Percentiles rank a stretch among this genome's conserved stretches.
These are phyloP conservation scores for Hyposoter didymator DNA, from an alignment of 2,888 invertebrate genomes.

Conservation along the genomic window DNA sequence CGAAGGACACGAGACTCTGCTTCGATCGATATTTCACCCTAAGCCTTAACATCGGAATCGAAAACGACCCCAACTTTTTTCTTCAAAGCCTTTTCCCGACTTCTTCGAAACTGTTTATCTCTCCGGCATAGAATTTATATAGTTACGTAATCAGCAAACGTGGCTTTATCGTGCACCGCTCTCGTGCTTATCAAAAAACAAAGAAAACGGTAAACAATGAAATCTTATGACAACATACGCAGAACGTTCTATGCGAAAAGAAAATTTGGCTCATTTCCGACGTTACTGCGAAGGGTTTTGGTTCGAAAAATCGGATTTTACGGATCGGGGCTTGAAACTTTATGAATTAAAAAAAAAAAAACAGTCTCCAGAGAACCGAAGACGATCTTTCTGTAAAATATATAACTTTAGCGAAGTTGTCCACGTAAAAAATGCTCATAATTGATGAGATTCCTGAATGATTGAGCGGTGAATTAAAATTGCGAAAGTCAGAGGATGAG, in stretches of 20 bases:
- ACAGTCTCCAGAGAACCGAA: background rate
- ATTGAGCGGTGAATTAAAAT: background rate
- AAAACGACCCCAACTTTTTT: no score
- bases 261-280: background rate
- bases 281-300: no score
- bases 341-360: background rate
- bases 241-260: background rate
- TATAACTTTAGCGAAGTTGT: background rate
- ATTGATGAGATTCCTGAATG: background rate
- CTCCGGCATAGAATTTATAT: no score
- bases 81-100: no score
- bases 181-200: background rate
- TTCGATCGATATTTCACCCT: no score
- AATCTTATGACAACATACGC: background rate
- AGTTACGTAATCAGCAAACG: no score
- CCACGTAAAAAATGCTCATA: background rate
- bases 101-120: no score
- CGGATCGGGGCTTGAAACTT: no score
- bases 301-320: no score
- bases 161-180: no score
- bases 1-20: no score
- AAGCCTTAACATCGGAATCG: no score
- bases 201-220: background rate
- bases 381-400: background rate
- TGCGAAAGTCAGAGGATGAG: background rate